A percentile compares a stretch with the other conserved stretches of the same genome.
phyloP scores from a whole-genome alignment of 2,113 vertebrate species.

The Lota lota region DNA sequence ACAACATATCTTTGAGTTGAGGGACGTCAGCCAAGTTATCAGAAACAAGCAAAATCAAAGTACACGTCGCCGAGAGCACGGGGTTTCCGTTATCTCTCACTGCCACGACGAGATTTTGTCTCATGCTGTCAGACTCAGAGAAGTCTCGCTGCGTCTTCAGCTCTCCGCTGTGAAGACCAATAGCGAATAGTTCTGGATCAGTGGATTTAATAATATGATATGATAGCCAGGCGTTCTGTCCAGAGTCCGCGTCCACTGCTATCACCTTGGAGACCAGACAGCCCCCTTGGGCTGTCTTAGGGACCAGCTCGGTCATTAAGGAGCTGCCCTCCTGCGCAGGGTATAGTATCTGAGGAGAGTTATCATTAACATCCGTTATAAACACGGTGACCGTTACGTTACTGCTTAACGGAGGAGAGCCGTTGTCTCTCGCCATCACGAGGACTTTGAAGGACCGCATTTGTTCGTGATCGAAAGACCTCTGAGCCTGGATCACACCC shows the following conservation, averaged over 20 bases:
- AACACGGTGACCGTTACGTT: slow-evolving; percentile 36
- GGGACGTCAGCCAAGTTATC: slow-evolving; percentile 47
- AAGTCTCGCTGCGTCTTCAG: slow-evolving; percentile 50
- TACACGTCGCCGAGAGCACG: slow-evolving; percentile 71
- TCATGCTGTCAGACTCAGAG: slow-evolving; percentile 52
- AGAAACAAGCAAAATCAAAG: slow-evolving; percentile 55
- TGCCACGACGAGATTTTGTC: slow-evolving; percentile 59
- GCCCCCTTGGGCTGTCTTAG: slow-evolving; percentile 48
- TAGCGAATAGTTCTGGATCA: slow-evolving; percentile 45
- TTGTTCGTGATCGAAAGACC: slow-evolving; percentile 43
- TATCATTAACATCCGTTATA: slow-evolving; percentile 46
- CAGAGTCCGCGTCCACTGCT: slow-evolving; percentile 27
- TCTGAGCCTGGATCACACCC: slow-evolving; percentile 23
- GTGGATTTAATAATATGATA: slow-evolving; percentile 63
- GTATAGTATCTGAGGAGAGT: slow-evolving; percentile 46
- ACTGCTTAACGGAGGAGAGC: slow-evolving; percentile 42
- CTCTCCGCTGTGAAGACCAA: slow-evolving; percentile 65
- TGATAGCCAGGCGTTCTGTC: slow-evolving; percentile 52
- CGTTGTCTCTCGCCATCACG: slow-evolving; percentile 50
- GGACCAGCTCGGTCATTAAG: slow-evolving; percentile 57
- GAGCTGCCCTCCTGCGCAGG: slow-evolving; percentile 45
- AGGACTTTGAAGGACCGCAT: slow-evolving; percentile 5
- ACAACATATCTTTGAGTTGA: slow-evolving; percentile 40
- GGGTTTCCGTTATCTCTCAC: slow-evolving; percentile 80
- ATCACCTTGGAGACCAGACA: slow-evolving; percentile 45